A percentile compares a stretch with the other conserved stretches of the same genome.
These are phyloP conservation scores for Cheilinus undulatus DNA, from an alignment of 2,113 vertebrate genomes.

Conservation along the genomic window DNA sequence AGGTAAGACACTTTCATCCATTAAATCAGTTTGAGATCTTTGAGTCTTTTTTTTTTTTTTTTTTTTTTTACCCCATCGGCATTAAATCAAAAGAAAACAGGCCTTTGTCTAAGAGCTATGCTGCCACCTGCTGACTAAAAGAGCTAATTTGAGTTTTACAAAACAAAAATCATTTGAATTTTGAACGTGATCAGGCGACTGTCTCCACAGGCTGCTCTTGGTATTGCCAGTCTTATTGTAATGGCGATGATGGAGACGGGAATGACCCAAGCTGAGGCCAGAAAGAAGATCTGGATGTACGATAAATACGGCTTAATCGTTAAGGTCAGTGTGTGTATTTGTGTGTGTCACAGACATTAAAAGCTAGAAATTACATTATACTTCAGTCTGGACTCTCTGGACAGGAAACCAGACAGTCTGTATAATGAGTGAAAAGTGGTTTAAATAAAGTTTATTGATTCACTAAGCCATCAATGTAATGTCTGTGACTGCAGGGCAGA, in stretches of 20 bases:
- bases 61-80: background rate
- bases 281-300: constrained; percentile 93
- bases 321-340: constrained; percentile 82
- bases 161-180: background rate
- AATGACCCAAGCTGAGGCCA: constrained; percentile 86
- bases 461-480: background rate
- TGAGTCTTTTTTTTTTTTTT: background rate
- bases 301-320: constrained; percentile 92
- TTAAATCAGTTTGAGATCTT: background rate
- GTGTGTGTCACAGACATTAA: constrained; percentile 60
- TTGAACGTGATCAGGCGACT: background rate
- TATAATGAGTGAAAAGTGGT: background rate
- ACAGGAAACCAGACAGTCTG: background rate
- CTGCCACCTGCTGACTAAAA: constrained; percentile 10
- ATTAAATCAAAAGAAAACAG: background rate
- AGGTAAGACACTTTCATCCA: constrained; percentile 79
- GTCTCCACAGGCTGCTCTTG: constrained; percentile 90
- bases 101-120: background rate
- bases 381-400: constrained; percentile 36
- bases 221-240: constrained; percentile 96
- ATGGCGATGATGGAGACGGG: constrained; percentile 94
- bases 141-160: background rate
- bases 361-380: constrained; percentile 80
- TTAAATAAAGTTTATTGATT: background rate
- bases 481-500: constrained; percentile 82